phyloP scores from a whole-genome alignment of 2,888 invertebrate genomes.

The Leptinotarsa peninsularis region DNA sequence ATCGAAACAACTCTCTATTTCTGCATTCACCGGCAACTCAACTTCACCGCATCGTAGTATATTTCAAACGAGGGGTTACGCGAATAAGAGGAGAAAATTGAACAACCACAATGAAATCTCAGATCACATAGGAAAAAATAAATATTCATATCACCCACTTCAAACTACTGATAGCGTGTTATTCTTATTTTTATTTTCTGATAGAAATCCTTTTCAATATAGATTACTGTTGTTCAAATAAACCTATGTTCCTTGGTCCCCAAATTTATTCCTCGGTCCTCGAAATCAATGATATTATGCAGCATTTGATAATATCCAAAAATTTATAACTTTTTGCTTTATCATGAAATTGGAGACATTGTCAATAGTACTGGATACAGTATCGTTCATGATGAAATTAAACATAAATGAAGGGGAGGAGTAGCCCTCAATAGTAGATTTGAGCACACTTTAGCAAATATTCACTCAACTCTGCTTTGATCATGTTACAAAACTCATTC shows the following conservation, averaged over 20 bases:
- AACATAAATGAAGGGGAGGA: not conserved
- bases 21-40: not conserved
- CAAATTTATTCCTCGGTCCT: not conserved
- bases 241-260: not conserved
- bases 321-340: not conserved
- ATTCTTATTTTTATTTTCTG: not conserved
- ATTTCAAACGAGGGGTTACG: not conserved
- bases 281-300: not conserved
- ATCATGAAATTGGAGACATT: not conserved
- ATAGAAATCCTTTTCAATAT: not conserved
- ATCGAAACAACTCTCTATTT: not conserved
- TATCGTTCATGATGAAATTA: not conserved
- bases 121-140: not conserved
- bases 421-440: not conserved
- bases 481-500: too few relatives aligned
- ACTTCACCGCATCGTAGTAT: not conserved
- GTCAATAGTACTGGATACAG: not conserved
- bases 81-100: not conserved
- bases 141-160: not conserved
- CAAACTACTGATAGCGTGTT: not conserved
- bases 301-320: not conserved
- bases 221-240: not conserved
- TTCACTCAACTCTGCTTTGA: slow-evolving; percentile 7
- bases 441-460: not conserved
- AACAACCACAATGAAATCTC: not conserved